Base-by-base conservation (phyloP, 2,797 vertebrate species). In the Rhadinocentrus ornatus region DNA sequence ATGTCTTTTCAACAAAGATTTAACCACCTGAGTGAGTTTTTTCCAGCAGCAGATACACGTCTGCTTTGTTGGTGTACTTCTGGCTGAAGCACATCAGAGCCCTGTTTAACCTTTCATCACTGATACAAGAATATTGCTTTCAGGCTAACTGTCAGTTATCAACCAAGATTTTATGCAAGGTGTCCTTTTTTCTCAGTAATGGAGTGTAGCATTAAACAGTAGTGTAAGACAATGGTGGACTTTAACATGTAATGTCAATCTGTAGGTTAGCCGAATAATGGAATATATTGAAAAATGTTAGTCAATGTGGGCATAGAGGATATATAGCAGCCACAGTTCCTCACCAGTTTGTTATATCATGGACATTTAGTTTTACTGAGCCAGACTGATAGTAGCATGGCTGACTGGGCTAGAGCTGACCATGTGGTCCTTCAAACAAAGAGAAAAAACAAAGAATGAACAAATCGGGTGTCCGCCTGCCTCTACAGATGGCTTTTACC, bases 401-500 rank as follows among this genome's bases (percentile, higher is more conserved):
- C 26, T 50, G 64, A 82, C 77, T 66, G 55, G 73, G 62, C 78
- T 54, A n/a, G 56, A 70, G 24, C 67, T 29, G 62, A 69, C 70
- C 84, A 75, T 78, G 78, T 81, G 65, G 63, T 48, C 73, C 68
- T 76, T 77, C 48, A 57, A 70, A 64, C 34, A 53, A 29, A 31
- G 50, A 34, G 50, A 35, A 9, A 35, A 50, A n/a, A n/a, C 20
- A 48, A 10, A 11, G n/a, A 48, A 10, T 9, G 9, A 20, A 1
- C 65, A 71, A 77, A 87, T 75, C 39, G 18, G 62, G 73, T 61
- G 73, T 50, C 69, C 18, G 22, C 48, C 77, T 88, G 77, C 69
- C 73, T 73, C 69, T 66, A 69, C 84, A 86, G 80, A 89, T 82
- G 84, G 71, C 70, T 66, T 61, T 60, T 57, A 61, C 53, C 24